Base-by-base conservation (phyloP, 2,888 invertebrate species). In the Tridacna gigas region DNA sequence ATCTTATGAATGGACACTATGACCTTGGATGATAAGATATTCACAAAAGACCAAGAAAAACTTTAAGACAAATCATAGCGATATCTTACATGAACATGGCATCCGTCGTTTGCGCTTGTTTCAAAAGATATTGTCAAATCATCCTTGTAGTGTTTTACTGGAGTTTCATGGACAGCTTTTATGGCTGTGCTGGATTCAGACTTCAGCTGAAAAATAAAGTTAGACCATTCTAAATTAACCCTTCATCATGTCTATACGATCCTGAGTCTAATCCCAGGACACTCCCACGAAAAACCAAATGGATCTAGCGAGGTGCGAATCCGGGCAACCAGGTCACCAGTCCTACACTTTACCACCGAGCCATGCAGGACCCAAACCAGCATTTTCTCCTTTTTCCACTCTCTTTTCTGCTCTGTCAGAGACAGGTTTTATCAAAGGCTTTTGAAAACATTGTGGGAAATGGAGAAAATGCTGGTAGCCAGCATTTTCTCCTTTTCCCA, bases 121-220 rank as follows among this genome's bases (percentile, higher is more conserved):
- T 56, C 74, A 48, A 93, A 89, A 47, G 74, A 84, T 78, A 93
- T 92, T 65, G 86, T 91, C 76, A 93, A 74, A 83, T 92, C 91
- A 89, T 93, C 93, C n/a, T 90, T 84, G 74, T 93, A 93, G 63
- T 89, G 84, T 69, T 92, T 90, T 56, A 81, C 80, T 26, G 93
- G 93, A 0, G 93, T 93, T 18, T 85, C 86, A 80, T 93, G 93
- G 9, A 82, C 90, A 0, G 91, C 93, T 45, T 82, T 86, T n/a
- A 93, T 77, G 47, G 86, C 79, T 12, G 71, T 78, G 0, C 61
- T 83, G 25, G 82, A 79, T 4, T 81, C 45, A 48, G 83, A 88
- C 26, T 37, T 69, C 61, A 93, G 75, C 91, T 92, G 85, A 61
- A 89, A 87, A 51, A 73, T 9, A 66, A 66, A 26, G 26, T 37